Percentiles rank a stretch among this genome's conserved stretches.
These are phyloP conservation scores for Etia nguti DNA, from an alignment of 2,113 vertebrate genomes.

Conservation along the genomic window DNA sequence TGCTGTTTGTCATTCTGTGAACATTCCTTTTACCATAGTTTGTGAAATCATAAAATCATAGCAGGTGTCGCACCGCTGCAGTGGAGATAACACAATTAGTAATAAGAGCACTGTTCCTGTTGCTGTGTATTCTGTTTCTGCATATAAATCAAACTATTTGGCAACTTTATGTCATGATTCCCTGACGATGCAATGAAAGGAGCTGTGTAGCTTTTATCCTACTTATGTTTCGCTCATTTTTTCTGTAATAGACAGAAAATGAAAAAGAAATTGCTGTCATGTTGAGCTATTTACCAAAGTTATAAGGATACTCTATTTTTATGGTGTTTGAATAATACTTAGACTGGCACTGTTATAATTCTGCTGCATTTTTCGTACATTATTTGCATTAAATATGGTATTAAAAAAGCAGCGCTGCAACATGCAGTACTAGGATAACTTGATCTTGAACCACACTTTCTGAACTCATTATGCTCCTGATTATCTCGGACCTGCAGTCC, in stretches of 20 bases:
- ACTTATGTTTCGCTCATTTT: background rate
- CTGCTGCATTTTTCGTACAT: background rate
- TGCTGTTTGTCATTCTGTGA: background rate
- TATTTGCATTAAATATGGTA: background rate
- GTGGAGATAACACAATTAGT: background rate
- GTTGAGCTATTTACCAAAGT: background rate
- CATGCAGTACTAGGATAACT: background rate
- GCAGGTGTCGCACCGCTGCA: background rate
- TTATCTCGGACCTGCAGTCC: constrained; percentile 14
- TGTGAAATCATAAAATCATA: background rate
- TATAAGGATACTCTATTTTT: background rate
- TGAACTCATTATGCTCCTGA: background rate
- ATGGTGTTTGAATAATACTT: background rate
- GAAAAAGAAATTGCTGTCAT: background rate
- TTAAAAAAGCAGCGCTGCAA: background rate
- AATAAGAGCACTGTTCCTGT: background rate
- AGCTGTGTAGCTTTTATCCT: background rate
- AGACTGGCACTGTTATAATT: background rate
- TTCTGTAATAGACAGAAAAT: background rate
- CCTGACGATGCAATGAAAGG: background rate
- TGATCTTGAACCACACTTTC: background rate
- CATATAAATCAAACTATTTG: background rate
- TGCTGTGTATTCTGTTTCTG: background rate
- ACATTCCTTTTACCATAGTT: background rate
- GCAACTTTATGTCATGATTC: background rate